A percentile compares a stretch with the other conserved stretches of the same genome.
Conservation (phyloP, 2,888 invertebrate species). For the Erebia aethiops region DNA sequence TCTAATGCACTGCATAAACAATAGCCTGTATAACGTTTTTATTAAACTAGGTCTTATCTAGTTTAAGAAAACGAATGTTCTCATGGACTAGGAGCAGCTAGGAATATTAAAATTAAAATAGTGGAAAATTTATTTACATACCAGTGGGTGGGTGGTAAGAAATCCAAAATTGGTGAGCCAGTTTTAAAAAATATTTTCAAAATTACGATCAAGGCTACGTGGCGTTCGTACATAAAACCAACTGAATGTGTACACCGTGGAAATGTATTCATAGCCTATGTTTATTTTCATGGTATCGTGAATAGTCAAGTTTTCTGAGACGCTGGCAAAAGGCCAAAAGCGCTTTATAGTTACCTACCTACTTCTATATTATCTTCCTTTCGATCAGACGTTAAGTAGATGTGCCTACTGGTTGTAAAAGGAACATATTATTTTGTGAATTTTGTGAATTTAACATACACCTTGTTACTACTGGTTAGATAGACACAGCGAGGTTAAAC, state of each 20-base stretch:
- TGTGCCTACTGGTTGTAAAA: neutral
- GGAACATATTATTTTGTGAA: too few relatives aligned
- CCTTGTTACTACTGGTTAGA: too few relatives aligned
- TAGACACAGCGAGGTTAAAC: too few relatives aligned
- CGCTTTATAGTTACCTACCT: conserved; percentile 31
- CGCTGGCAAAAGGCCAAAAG: conserved; percentile 64
- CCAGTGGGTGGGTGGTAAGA: conserved; percentile 92
- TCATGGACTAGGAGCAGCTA: neutral
- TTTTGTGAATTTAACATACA: too few relatives aligned
- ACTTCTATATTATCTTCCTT: neutral
- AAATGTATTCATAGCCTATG: conserved; percentile 74
- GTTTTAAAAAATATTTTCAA: conserved; percentile 67
- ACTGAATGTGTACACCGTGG: conserved; percentile 54
- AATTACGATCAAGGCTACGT: conserved; percentile 24
- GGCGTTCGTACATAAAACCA: conserved; percentile 27
- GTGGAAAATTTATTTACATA: conserved; percentile 47
- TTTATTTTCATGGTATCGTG: conserved; percentile 71
- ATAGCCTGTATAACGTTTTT: too few relatives aligned
- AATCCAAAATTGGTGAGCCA: conserved; percentile 95
- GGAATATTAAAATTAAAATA: neutral
- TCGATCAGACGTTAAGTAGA: neutral
- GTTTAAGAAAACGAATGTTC: neutral
- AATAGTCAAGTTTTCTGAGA: conserved; percentile 53
- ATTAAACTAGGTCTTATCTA: too few relatives aligned
- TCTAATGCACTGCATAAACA: too few relatives aligned